A percentile compares a stretch with the other conserved stretches of the same genome.
Conservation (phyloP, 2,113 vertebrate species). For the Oncorhynchus masou region DNA sequence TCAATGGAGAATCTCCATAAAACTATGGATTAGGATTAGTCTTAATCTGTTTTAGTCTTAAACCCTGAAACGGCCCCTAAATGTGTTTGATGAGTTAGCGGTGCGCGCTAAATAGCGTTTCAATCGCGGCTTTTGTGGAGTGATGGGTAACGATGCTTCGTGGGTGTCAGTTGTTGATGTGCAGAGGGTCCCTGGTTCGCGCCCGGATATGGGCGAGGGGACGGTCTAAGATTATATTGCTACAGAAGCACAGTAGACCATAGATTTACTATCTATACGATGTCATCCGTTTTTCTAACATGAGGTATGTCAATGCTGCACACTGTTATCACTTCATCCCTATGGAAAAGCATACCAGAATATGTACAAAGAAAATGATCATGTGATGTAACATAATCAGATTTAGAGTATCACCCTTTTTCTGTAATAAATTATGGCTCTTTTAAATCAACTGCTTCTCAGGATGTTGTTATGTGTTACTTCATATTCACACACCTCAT, state of each 20-base stretch:
- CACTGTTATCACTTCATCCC: constrained; percentile 75
- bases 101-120: too few species aligned
- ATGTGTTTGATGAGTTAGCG: too few species aligned
- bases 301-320: constrained; percentile 57
- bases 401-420: constrained; percentile 81
- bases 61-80: too few species aligned
- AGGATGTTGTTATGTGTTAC: constrained; percentile 18
- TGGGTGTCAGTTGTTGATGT: too few species aligned
- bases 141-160: too few species aligned
- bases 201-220: too few species aligned
- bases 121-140: too few species aligned
- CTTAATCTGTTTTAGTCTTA: too few species aligned
- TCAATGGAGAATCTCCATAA: background rate
- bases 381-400: constrained; percentile 69
- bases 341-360: constrained; percentile 68
- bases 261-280: constrained; percentile 40
- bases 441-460: constrained; percentile 61
- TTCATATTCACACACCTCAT: background rate
- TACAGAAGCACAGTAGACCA: constrained; percentile 16
- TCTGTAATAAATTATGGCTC: constrained; percentile 80
- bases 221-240: too few species aligned
- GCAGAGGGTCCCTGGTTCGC: too few species aligned
- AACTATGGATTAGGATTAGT: too few species aligned
- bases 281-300: constrained; percentile 47
- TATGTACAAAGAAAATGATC: constrained; percentile 39